Conservation (phyloP, 2,888 invertebrate genomes). For the Eretmocerus hayati region DNA sequence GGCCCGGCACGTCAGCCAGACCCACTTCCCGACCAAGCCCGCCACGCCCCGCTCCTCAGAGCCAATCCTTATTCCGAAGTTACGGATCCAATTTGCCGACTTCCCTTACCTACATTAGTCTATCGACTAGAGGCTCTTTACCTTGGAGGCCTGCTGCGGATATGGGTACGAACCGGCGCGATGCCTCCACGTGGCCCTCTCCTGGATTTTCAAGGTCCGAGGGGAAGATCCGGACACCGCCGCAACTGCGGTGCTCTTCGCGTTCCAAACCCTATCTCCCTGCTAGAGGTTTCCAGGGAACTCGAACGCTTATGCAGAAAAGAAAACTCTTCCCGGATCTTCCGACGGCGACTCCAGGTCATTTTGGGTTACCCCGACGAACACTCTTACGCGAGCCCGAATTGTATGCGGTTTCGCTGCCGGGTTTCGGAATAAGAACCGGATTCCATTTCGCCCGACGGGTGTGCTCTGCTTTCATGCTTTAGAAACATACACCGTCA, state of each 20-base stretch:
- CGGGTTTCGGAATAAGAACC: conserved; percentile 56
- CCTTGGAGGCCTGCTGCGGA: conserved; percentile 13
- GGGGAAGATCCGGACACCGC: conserved; percentile 48
- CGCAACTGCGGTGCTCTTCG: conserved; percentile 48
- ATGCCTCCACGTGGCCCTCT: conserved; percentile 38
- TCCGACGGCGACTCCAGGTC: conserved; percentile 55
- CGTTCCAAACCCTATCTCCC: conserved; percentile 52
- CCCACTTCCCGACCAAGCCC: conserved; percentile 53
- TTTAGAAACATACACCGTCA: no score
- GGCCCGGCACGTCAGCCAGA: conserved; percentile 27
- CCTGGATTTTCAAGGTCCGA: conserved; percentile 51
- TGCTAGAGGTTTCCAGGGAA: conserved; percentile 51
- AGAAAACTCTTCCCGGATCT: conserved; percentile 51
- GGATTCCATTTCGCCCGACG: conserved; percentile 53
- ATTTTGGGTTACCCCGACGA: conserved; percentile 50
- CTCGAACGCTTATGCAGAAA: conserved; percentile 52
- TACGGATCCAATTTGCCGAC: conserved; percentile 62
- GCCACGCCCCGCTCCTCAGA: conserved; percentile 61
- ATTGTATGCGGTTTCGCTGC: conserved; percentile 51
- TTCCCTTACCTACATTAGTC: conserved; percentile 64
- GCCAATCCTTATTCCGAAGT: conserved; percentile 68
- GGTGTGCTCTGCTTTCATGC: no score
- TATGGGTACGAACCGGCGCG: conserved; percentile 29
- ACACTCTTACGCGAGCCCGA: conserved; percentile 48
- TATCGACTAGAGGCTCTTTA: conserved; percentile 59